Conservation (phyloP, 2,797 vertebrate genomes). For the Argentina silus region DNA sequence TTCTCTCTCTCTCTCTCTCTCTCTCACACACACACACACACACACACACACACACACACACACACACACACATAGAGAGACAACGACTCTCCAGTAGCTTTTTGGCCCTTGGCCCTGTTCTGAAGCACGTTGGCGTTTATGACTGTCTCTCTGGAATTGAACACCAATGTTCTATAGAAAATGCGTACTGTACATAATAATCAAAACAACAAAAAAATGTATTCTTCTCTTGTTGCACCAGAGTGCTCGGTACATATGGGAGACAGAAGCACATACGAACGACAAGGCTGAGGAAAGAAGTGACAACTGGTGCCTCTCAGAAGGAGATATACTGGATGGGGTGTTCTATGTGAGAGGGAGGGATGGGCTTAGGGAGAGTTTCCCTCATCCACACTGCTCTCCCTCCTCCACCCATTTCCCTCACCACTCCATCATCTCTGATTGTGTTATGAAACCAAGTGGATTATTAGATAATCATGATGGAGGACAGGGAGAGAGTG, state of each 20-base stretch:
- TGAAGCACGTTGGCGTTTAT: too few species aligned
- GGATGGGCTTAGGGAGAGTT: too few species aligned
- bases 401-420: not conserved
- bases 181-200: not conserved
- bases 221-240: too few species aligned
- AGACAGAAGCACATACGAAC: too few species aligned
- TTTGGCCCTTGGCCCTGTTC: too few species aligned
- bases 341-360: too few species aligned
- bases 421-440: constrained; percentile 8
- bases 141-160: not conserved
- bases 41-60: constrained; percentile 15
- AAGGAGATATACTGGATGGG: too few species aligned
- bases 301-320: too few species aligned
- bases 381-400: not conserved
- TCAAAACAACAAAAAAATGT: not conserved
- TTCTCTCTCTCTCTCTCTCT: too few species aligned
- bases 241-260: too few species aligned
- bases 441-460: not conserved
- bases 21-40: not conserved
- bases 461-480: constrained; percentile 2
- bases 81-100: not conserved
- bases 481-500: not conserved
- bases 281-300: too few species aligned
- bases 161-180: not conserved
- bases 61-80: constrained; percentile 6